Evolutionary conservation across 1,140 invertebrate species (phyloP).

Genomic region (Arctopsyche grandis): DNA sequence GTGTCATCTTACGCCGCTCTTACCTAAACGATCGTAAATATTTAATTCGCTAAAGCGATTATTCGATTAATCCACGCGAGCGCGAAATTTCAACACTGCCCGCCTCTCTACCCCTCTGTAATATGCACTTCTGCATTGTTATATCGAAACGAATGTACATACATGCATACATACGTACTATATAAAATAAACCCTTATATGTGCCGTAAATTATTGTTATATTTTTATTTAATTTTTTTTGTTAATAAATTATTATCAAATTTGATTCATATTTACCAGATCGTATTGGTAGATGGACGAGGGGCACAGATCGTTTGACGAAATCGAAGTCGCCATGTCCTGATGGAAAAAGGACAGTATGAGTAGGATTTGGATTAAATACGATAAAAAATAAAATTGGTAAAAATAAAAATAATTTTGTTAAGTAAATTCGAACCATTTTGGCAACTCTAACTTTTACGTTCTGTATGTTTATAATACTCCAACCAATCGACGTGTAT

Average conservation of each 20-base stretch:
- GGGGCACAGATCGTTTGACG: slow-evolving; percentile 53
- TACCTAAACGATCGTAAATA: slow-evolving; percentile 52
- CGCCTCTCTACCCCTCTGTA: not conserved
- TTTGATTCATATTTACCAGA: slow-evolving; percentile 49
- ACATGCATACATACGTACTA: no score
- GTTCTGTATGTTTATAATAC: not conserved
- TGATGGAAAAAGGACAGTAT: slow-evolving; percentile 52
- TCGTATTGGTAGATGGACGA: slow-evolving; percentile 52
- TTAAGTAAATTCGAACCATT: slow-evolving; percentile 3
- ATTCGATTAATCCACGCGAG: slow-evolving; percentile 48
- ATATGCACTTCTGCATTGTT: not conserved
- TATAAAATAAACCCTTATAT: no score
- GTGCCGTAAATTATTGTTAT: no score
- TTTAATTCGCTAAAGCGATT: slow-evolving; percentile 46
- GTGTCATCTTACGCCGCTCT: slow-evolving; percentile 45
- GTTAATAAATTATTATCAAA: no score
- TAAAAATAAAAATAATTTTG: not conserved
- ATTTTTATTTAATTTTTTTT: no score
- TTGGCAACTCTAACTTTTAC: no score
- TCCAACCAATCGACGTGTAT: not conserved
- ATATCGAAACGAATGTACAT: not conserved
- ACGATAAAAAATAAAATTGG: slow-evolving; percentile 6
- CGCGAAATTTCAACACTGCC: slow-evolving; percentile 44
- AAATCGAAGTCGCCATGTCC: slow-evolving; percentile 53
- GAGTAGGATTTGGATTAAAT: slow-evolving; percentile 35